These are phyloP conservation scores for Anguilla anguilla DNA, from an alignment of 2,797 vertebrate species.

Conservation along the genomic window DNA sequence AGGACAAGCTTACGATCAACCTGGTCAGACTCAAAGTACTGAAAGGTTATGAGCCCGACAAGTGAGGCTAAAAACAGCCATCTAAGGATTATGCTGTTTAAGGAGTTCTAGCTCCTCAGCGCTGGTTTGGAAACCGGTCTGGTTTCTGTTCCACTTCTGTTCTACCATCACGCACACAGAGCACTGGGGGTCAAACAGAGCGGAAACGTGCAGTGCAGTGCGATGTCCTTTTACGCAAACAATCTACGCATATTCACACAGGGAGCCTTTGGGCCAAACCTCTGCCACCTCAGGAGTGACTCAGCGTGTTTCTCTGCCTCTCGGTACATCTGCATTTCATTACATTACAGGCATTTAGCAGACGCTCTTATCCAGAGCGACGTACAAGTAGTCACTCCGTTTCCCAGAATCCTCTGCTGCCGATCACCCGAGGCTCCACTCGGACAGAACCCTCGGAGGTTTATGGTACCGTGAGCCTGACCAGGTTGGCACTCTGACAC, in stretches of 20 bases:
- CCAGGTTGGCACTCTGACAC: no score
- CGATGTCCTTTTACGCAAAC: background rate
- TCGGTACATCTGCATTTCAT: background rate
- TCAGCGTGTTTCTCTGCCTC: background rate
- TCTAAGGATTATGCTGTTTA: background rate
- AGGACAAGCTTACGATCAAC: background rate
- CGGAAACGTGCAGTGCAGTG: background rate
- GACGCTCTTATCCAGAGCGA: no score
- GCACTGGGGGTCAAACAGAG: background rate
- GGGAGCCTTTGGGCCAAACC: background rate
- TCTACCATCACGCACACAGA: background rate
- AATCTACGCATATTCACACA: background rate
- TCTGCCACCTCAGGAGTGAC: background rate
- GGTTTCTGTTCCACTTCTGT: background rate
- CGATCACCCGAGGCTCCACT: background rate
- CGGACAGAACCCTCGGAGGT: background rate
- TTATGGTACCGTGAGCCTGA: background rate
- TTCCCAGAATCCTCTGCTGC: background rate
- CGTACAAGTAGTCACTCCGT: background rate
- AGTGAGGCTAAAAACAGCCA: background rate
- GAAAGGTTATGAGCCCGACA: background rate
- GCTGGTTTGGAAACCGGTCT: background rate
- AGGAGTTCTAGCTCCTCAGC: background rate
- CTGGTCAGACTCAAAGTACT: background rate
- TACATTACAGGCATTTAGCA: no score